Base-by-base conservation (phyloP, 1,140 invertebrate genomes). In the Parapsyche elsis region DNA sequence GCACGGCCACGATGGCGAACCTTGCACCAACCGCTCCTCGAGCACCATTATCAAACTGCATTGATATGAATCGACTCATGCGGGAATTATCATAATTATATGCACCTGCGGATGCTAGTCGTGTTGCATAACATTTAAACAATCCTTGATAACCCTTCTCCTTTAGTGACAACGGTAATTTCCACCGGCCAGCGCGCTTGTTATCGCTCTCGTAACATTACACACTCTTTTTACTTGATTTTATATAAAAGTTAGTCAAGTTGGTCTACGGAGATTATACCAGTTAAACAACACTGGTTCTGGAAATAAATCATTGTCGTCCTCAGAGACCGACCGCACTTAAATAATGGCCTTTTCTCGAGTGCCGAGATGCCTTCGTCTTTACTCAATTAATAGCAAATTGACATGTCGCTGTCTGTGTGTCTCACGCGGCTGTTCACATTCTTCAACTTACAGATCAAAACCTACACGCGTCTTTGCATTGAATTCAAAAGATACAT, bases 51-150 rank as follows among this genome's bases (percentile, higher is more conserved):
- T 76, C n/a, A 46, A 76, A 59, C 49, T 12, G 30, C 53, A 61
- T 61, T 61, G 53, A 76, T 76, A 76, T 30, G 19, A 53, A 46
- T 75, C 71, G 45, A 16, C 19, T 75, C 71, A 53, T 75, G 24
- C 45, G 16, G 71, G 46, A 75, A 75, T 75, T 75, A 75, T 75
- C 71, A 75, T 75, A 75, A 75, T 75, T n/a, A 53, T 75, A 38
- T 38, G 38, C 38, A 23, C 70, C 24, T 67, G 61, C 19, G 21
- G 10, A 19, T 67, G 21, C 61, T 23, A 16, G 49, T 53, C 49
- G 49, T 53, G 49, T 53, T 53, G 49, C 49, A 38, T 38, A 38
- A 38, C 30, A 38, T 38, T 38, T 38, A 38, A 38, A 38, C 30
- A 38, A 38, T 38, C 30, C 30, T 38, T 38, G 30, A 38, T 38